A percentile compares a stretch with the other conserved stretches of the same genome.
These are phyloP conservation scores for Pteria penguin DNA, from an alignment of 2,888 invertebrate species.

Conservation along the genomic window DNA sequence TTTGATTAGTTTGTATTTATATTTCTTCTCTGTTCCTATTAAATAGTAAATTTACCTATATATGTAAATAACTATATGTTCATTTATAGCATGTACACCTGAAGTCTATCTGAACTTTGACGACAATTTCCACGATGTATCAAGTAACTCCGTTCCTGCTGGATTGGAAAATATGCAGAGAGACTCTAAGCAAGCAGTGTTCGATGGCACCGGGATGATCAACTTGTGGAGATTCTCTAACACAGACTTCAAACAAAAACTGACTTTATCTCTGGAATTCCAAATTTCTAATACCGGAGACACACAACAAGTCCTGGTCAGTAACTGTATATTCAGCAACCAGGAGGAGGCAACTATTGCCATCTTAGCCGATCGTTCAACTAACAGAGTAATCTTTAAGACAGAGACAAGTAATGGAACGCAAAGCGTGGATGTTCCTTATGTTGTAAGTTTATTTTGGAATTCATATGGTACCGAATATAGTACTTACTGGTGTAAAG, in stretches of 20 bases:
- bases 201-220: conserved; percentile 50
- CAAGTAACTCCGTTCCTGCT: conserved; percentile 43
- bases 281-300: conserved; percentile 28
- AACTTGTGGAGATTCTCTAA: conserved; percentile 58
- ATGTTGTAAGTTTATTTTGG: conserved; percentile 43
- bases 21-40: no score
- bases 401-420: conserved; percentile 43
- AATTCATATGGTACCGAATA: no score
- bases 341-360: conserved; percentile 44
- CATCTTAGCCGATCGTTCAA: conserved; percentile 26
- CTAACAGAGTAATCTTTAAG: conserved; percentile 32
- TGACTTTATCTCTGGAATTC: conserved; percentile 47
- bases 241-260: conserved; percentile 42
- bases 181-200: conserved; percentile 39
- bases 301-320: conserved; percentile 45
- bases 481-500: no score
- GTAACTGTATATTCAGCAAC: conserved; percentile 54
- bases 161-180: conserved; percentile 44
- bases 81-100: conserved; percentile 22
- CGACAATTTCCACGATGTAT: conserved; percentile 38
- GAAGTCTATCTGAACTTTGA: conserved; percentile 45
- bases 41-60: no score
- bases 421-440: conserved; percentile 35
- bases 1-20: no score
- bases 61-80: no score